These are phyloP conservation scores for Limnephilus rhombicus DNA, from an alignment of 2,888 invertebrate genomes.

Conservation along the genomic window DNA sequence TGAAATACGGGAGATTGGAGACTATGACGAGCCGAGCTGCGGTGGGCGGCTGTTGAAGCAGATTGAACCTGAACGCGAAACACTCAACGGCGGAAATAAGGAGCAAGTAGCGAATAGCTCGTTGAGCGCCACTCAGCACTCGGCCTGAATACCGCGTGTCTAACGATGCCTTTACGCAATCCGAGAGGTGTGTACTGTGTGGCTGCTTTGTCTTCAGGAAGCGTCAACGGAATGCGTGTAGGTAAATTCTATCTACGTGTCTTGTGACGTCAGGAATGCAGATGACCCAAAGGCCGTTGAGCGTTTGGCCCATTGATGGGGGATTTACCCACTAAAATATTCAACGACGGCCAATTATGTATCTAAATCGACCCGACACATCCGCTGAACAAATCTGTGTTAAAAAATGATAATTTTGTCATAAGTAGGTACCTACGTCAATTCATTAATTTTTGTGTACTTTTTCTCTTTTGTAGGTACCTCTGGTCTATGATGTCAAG, in stretches of 20 bases:
- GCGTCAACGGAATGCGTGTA: constrained; percentile 25
- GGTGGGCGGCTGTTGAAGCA: not conserved
- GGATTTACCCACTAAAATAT: not conserved
- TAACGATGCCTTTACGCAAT: constrained; percentile 16
- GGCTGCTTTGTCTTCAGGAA: constrained; percentile 27
- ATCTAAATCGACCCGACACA: not conserved
- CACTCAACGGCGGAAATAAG: not conserved
- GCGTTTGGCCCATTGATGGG: not conserved
- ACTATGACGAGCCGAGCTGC: not conserved
- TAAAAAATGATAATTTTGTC: no score
- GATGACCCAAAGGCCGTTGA: constrained; percentile 13
- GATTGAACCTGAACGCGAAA: not conserved
- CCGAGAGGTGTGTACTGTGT: constrained; percentile 17
- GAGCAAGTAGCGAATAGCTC: not conserved
- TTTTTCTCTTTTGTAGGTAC: not conserved
- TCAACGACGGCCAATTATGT: not conserved
- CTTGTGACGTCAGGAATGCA: constrained; percentile 16
- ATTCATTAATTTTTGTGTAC: not conserved
- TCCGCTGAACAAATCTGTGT: not conserved
- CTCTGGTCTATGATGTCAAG: not conserved
- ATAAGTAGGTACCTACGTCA: not conserved
- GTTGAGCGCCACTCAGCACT: constrained; percentile 6
- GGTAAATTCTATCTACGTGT: constrained; percentile 7
- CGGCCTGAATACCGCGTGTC: constrained; percentile 5
- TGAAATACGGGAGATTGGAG: constrained; percentile 21